Evolutionary conservation across 2,797 vertebrate genomes (phyloP).

Genomic region (Benthosema pterotum): DNA sequence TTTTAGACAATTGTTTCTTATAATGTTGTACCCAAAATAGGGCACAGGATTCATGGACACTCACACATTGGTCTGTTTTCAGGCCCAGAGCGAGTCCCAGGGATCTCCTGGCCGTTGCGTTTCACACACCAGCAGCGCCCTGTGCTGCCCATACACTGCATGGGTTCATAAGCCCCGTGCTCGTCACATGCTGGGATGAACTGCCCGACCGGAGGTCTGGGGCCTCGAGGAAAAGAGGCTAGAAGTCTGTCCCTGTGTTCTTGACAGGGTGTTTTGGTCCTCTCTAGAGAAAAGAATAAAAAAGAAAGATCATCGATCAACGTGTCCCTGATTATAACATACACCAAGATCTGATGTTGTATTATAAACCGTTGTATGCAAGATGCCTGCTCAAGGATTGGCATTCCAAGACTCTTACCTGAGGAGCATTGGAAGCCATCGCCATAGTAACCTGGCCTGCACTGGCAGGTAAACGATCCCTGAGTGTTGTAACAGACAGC

Average conservation of each 20-base stretch:
- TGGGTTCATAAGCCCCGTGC: conserved; percentile 84
- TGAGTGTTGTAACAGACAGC: conserved; percentile 88
- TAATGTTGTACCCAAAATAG: too few relatives aligned
- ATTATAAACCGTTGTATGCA: conserved; percentile 4
- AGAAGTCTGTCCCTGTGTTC: conserved; percentile 81
- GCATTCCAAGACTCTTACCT: conserved; percentile 46
- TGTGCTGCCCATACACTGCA: conserved; percentile 86
- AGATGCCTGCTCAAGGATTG: conserved; percentile 2
- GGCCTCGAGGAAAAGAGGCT: conserved; percentile 57
- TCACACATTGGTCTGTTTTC: conserved; percentile 89
- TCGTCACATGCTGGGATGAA: conserved; percentile 88
- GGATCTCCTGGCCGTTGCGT: conserved; percentile 85
- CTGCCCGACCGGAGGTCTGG: conserved; percentile 69
- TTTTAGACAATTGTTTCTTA: too few relatives aligned
- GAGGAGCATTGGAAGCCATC: conserved; percentile 65
- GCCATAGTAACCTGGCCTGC: conserved; percentile 64
- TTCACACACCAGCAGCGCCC: conserved; percentile 96
- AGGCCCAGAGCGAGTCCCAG: conserved; percentile 81
- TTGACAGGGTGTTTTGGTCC: conserved; percentile 86
- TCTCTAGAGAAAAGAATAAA: conserved; percentile 61
- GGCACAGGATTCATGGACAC: conserved; percentile 69
- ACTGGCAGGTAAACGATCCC: conserved; percentile 78
- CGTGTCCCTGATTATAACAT: background rate
- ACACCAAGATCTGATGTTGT: background rate
- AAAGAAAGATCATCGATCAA: background rate